Base-by-base conservation (phyloP, 2,797 vertebrate genomes). In the Yasuhikotakia modesta region DNA sequence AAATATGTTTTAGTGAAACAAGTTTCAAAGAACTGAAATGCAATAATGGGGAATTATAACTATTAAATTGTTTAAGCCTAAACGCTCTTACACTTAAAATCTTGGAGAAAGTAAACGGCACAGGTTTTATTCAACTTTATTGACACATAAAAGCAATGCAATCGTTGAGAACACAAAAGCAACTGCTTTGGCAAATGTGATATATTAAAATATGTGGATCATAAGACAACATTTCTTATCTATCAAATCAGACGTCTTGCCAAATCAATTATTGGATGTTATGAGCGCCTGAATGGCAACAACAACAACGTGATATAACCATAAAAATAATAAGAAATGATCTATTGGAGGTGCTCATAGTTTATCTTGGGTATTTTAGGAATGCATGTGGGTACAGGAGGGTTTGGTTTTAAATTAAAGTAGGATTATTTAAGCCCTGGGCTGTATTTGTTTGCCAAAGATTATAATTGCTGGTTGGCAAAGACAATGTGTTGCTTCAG, bases 381-480 rank as follows among this genome's bases (percentile, higher is more conserved):
- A 39, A 60, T n/a, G 50, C 7, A 48, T 17, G 45, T 8, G 52
- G 13, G 12, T 68, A 64, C 43, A 53, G 57, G 50, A 66, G 4
- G 5, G 4, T 50, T 22, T 52, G 19, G 12, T 12, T 52, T 73
- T 52, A 60, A 7, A 60, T 60, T 13, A 60, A 7, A 60, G 27
- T 13, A 60, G 24, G 24, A 60, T 60, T 60, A 60, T 4, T 27
- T 17, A 2, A 60, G 24, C 57, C 57, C 21, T 13, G 5, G 22
- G 57, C 57, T 60, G 24, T 21, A 60, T 30, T 30, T 27, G 57
- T 60, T 60, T 60, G 57, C 24, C 16, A 5, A 60, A 24, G 24
- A 60, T 60, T 30, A 60, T 60, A 60, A 60, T 60, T 60, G 57
- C 24, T 14, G 30, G 58, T 24, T 61, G 71, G 66, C 65, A 75